Conservation (phyloP, 2,888 invertebrate species). For the Tanytarsus gracilentus region DNA sequence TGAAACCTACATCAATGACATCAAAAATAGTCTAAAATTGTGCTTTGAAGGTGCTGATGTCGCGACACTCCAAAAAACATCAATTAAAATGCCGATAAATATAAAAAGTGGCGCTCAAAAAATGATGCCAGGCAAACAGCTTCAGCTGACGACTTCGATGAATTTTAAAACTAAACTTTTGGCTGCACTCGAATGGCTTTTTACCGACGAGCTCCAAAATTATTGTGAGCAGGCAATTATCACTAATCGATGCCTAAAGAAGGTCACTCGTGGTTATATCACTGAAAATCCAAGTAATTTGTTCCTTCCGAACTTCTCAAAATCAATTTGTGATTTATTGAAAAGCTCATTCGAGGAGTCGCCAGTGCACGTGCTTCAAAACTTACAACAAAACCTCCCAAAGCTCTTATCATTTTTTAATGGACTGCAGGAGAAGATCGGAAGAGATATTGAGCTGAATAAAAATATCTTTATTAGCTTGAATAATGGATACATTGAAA, state of each 20-base stretch:
- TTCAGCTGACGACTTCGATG: slow-evolving; percentile 47
- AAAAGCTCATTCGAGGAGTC: slow-evolving; percentile 40
- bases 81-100: slow-evolving; percentile 47
- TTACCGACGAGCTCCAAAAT: slow-evolving; percentile 63
- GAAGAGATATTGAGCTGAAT: slow-evolving; percentile 28
- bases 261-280: slow-evolving; percentile 29
- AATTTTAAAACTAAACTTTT: slow-evolving; percentile 60
- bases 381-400: slow-evolving; percentile 41
- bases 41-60: slow-evolving; percentile 43
- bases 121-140: slow-evolving; percentile 42
- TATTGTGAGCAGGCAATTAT: slow-evolving; percentile 60
- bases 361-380: slow-evolving; percentile 39
- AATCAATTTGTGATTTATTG: slow-evolving; percentile 43
- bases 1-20: slow-evolving; percentile 40
- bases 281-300: slow-evolving; percentile 38
- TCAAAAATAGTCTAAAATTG: slow-evolving; percentile 41
- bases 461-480: slow-evolving; percentile 39
- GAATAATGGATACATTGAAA: slow-evolving; percentile 41
- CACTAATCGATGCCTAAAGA: slow-evolving; percentile 38
- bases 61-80: slow-evolving; percentile 9
- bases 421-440: slow-evolving; percentile 37
- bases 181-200: slow-evolving; percentile 79
- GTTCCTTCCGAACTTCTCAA: slow-evolving; percentile 50
- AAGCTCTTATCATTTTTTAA: slow-evolving; percentile 38
- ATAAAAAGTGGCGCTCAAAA: slow-evolving; percentile 46